Percentiles rank a stretch among this genome's conserved stretches.
Conservation (phyloP, 2,888 invertebrate genomes). For the Campoletis raptor region DNA sequence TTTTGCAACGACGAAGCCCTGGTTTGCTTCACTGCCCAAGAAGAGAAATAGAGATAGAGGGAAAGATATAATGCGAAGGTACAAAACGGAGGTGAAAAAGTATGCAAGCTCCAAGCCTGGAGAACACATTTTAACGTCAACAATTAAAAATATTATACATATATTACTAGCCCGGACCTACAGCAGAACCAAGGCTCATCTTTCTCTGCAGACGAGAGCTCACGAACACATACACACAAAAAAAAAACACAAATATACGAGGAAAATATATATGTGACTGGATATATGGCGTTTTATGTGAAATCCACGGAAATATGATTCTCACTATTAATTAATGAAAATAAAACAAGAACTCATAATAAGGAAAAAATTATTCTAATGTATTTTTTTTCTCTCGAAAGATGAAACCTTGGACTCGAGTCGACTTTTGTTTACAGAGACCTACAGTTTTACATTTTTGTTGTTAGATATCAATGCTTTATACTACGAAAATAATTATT, state of each 20-base stretch:
- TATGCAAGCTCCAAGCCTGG: conserved; percentile 70
- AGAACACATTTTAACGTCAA: conserved; percentile 85
- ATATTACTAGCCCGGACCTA: conserved; percentile 77
- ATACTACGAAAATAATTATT: background rate
- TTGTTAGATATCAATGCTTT: background rate
- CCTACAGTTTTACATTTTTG: background rate
- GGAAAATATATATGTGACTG: background rate
- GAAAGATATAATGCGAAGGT: conserved; percentile 11
- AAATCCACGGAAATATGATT: conserved; percentile 16
- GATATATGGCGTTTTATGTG: conserved; percentile 3
- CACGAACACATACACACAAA: background rate
- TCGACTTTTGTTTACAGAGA: background rate
- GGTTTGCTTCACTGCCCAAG: conserved; percentile 60
- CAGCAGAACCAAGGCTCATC: conserved; percentile 76
- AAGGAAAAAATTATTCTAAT: background rate
- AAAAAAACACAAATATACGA: background rate
- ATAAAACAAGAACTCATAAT: background rate
- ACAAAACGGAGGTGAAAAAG: conserved; percentile 46
- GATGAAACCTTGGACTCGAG: background rate
- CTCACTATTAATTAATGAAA: background rate
- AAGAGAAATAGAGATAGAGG: conserved; percentile 39
- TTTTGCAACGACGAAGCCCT: conserved; percentile 57
- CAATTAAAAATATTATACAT: conserved; percentile 85
- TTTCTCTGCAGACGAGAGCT: conserved; percentile 75
- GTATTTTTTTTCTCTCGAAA: background rate